Evolutionary conservation across 2,888 invertebrate species (phyloP), one percentile per base, ranked within the genome.

Genomic region (Zonitis immaculata): DNA sequence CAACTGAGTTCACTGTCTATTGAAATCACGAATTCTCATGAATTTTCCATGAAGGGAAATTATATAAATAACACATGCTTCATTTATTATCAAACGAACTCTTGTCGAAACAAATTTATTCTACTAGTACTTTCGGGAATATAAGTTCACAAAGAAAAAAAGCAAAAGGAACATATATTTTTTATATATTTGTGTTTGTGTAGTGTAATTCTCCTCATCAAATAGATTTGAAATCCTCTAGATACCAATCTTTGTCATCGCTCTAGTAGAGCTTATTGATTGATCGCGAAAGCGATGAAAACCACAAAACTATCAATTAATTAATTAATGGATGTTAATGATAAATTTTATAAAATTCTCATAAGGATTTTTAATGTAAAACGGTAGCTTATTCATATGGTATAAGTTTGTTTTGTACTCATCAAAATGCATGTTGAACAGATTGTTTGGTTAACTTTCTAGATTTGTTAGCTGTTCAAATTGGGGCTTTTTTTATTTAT

Each of bases 21-120:
- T 49, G 52, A 57, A 59, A 61, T 61, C 59, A 59, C 57, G 49
- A 56, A 54, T 54, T 51, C 53, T 56, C 54, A 59, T 61, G 57
- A 57, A 61, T 59, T 59, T 59, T 61, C 54, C 61, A 61, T 54
- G 50, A 52, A 49, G 25, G 35, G 32, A 44, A 54, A 48, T 51
- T 54, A 48, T 54, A 57, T 51, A 51, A 57, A 57, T 57, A 54
- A 54, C 48, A 52, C 49, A 54, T 49, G 45, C 46, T 53, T 49
- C 48, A 51, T 52, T 49, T 53, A 50, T 53, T 48, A 49, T 49
- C 51, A 44, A 51, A 47, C 35, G 39, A 27, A 18, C 26, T 27
- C 28, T 45, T 20, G 22, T 27, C 42, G 26, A 39, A 39, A 49
- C 43, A 28, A 39, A 52, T 52, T 52, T 39, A 28, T 32, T 39